Evolutionary conservation across 1,140 invertebrate genomes (phyloP).

Genomic region (Anoplophora glabripennis): DNA sequence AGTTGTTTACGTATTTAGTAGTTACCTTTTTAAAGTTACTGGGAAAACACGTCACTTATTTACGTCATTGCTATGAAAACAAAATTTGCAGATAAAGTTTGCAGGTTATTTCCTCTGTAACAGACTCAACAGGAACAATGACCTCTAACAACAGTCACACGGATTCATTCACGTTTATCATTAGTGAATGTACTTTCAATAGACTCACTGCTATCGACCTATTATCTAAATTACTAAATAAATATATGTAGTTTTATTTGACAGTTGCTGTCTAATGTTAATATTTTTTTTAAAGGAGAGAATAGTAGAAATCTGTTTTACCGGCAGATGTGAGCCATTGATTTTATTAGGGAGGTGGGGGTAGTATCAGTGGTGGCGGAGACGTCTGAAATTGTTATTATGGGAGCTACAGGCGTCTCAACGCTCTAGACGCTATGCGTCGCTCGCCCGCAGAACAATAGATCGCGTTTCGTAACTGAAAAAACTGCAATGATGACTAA

Average conservation of each 20-base stretch:
- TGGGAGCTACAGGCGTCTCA: too few species aligned
- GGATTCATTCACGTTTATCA: too few species aligned
- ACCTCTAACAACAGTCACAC: too few species aligned
- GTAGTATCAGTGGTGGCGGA: conserved; percentile 12
- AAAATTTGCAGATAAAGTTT: background rate
- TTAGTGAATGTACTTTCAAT: too few species aligned
- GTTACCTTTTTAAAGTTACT: background rate
- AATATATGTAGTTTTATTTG: too few species aligned
- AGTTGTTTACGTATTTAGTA: background rate
- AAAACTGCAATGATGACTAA: too few species aligned
- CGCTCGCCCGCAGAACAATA: conserved; percentile 1
- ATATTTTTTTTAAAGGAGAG: background rate
- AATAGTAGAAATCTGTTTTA: conserved; percentile 12
- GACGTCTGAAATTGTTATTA: background rate
- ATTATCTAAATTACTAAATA: too few species aligned
- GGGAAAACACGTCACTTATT: conserved; percentile 1
- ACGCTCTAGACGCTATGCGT: conserved; percentile 1
- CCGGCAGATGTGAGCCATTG: conserved; percentile 18
- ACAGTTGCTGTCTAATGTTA: too few species aligned
- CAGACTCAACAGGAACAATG: too few species aligned
- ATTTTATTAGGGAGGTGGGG: conserved; percentile 15
- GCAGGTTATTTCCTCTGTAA: too few species aligned
- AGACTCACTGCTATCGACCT: too few species aligned
- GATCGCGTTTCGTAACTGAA: too few species aligned
- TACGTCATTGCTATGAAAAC: background rate